These are phyloP conservation scores for Euura saliciscinereae DNA, from an alignment of 1,140 invertebrate species.

Conservation along the genomic window DNA sequence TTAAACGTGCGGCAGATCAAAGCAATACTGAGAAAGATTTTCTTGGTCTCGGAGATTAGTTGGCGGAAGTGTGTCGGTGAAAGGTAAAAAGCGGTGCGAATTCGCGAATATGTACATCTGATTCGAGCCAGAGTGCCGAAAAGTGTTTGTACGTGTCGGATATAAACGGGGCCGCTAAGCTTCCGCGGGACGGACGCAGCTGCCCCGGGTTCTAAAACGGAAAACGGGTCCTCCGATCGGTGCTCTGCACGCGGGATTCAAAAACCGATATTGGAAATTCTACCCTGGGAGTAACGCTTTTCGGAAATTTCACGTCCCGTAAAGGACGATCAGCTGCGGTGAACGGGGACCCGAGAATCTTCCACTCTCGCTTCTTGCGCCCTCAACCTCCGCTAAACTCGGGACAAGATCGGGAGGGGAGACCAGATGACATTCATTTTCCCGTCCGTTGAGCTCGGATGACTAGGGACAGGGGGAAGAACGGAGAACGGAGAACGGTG, in stretches of 20 bases:
- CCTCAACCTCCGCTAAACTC: no score
- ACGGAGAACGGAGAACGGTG: background rate
- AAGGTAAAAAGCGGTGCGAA: slow-evolving; percentile 19
- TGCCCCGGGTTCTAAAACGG: background rate
- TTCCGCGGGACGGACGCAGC: slow-evolving; percentile 26
- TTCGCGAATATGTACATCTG: background rate
- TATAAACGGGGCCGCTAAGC: slow-evolving; percentile 55
- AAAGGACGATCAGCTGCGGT: no score
- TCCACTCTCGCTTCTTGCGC: no score
- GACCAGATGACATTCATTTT: slow-evolving; percentile 15
- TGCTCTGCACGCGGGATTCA: no score
- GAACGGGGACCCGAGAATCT: no score
- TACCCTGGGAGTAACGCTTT: no score
- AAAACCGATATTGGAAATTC: no score
- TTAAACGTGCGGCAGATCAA: no score
- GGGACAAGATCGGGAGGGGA: background rate
- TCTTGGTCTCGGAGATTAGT: background rate
- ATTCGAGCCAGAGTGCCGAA: slow-evolving; percentile 47
- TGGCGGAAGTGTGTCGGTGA: background rate
- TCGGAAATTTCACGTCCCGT: no score
- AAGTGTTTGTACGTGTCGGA: slow-evolving; percentile 50
- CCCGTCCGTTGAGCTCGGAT: slow-evolving; percentile 12
- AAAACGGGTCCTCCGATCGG: no score
- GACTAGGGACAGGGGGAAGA: background rate
- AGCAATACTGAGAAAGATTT: no score